Evolutionary conservation across 1,140 invertebrate genomes (phyloP).

Genomic region (Tetragnatha versicolor): DNA sequence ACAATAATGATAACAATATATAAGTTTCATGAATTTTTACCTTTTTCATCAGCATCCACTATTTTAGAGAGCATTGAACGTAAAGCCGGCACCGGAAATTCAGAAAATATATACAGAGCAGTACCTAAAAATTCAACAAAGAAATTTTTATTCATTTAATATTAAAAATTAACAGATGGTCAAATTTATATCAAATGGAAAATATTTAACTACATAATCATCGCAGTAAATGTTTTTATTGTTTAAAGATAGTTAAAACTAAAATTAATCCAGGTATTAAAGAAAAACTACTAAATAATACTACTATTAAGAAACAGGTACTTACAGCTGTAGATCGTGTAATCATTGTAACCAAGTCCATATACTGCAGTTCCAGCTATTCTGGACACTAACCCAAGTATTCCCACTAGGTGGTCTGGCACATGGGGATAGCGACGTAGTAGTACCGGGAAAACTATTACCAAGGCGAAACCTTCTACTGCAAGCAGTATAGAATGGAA

Average conservation of each 20-base stretch:
- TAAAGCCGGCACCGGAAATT: slow-evolving; percentile 65
- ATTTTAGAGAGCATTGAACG: slow-evolving; percentile 65
- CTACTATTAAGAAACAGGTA: neutral
- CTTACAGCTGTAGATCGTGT: slow-evolving; percentile 64
- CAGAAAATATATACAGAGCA: slow-evolving; percentile 63
- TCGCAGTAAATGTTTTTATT: no score
- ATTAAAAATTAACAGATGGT: no score
- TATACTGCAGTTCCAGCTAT: slow-evolving; percentile 61
- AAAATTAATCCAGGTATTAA: no score
- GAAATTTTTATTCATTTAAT: neutral
- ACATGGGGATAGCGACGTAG: slow-evolving; percentile 54
- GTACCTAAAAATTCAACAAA: slow-evolving; percentile 64
- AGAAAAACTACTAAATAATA: no score
- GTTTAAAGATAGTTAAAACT: no score
- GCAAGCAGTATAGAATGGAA: slow-evolving; percentile 64
- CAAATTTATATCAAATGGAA: no score
- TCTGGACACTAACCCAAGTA: slow-evolving; percentile 64
- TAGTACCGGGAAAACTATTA: slow-evolving; percentile 62
- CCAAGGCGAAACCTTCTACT: slow-evolving; percentile 62
- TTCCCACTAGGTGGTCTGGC: slow-evolving; percentile 61
- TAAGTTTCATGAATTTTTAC: no score
- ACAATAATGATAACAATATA: no score
- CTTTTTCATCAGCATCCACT: slow-evolving; percentile 65
- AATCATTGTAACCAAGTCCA: slow-evolving; percentile 61
- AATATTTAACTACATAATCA: no score